phyloP scores from a whole-genome alignment of 2,797 vertebrate species.

The Microhierax caerulescens region DNA sequence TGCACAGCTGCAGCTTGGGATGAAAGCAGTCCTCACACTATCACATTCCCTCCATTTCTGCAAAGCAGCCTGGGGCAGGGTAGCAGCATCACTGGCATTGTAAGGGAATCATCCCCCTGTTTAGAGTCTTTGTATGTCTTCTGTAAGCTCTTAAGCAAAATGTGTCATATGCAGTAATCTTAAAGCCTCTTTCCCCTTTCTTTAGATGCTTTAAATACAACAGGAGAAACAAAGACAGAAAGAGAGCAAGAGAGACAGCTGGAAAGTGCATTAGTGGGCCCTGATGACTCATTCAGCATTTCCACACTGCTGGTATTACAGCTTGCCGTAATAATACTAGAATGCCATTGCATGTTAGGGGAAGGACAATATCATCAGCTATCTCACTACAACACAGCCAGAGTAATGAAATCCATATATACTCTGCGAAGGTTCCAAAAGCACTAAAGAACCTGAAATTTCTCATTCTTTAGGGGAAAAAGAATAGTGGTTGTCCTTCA shows the following conservation, averaged over 20 bases:
- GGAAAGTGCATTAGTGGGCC: not conserved
- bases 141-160: not conserved
- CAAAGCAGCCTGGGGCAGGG: not conserved
- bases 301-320: not conserved
- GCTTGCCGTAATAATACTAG: not conserved
- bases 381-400: not conserved
- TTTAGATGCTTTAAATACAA: not conserved
- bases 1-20: not conserved
- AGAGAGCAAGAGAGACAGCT: not conserved
- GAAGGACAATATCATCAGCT: not conserved
- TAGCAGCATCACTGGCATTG: not conserved
- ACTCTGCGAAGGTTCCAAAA: not conserved
- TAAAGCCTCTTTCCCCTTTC: not conserved
- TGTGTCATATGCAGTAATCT: accelerated
- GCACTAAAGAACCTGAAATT: not conserved
- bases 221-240: not conserved
- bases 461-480: not conserved
- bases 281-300: not conserved
- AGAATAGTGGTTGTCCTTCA: not conserved
- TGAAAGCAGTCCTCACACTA: accelerated
- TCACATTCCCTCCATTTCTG: not conserved
- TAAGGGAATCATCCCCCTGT: not conserved
- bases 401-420: not conserved
- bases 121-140: not conserved
- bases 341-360: not conserved